Evolutionary conservation across 2,113 vertebrate species (phyloP).

Genomic region (Bubo scandiacus): DNA sequence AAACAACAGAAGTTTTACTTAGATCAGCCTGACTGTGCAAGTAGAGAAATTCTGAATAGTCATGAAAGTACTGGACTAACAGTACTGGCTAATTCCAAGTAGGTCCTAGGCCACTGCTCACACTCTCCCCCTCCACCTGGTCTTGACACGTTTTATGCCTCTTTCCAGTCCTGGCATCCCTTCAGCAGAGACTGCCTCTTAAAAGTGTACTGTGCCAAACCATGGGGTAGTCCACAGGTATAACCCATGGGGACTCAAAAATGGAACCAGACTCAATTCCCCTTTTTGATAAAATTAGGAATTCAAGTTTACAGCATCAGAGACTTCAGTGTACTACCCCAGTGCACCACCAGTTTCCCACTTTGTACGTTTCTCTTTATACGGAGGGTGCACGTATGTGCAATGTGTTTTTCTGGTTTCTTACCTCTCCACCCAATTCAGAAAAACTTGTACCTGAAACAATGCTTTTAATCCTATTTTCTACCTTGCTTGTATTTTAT

Average conservation of each 20-base stretch:
- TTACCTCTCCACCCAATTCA: slow-evolving; percentile 25
- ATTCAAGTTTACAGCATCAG: slow-evolving; percentile 49
- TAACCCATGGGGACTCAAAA: neutral
- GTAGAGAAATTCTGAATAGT: neutral
- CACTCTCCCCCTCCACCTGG: neutral
- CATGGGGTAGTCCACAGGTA: neutral
- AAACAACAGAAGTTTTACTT: neutral
- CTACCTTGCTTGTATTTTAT: slow-evolving; percentile 67
- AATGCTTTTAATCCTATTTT: slow-evolving; percentile 63
- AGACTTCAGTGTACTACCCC: neutral
- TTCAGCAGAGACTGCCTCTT: slow-evolving; percentile 57
- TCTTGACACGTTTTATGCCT: neutral
- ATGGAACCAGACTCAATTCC: neutral
- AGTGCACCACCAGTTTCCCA: slow-evolving; percentile 23
- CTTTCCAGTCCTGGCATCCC: neutral
- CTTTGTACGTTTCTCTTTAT: slow-evolving; percentile 59
- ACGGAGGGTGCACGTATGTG: slow-evolving; percentile 14
- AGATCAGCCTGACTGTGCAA: neutral
- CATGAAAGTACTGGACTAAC: neutral
- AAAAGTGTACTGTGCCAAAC: slow-evolving; percentile 57
- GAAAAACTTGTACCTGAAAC: slow-evolving; percentile 37
- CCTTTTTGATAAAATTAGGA: slow-evolving; percentile 53
- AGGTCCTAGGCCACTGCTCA: neutral
- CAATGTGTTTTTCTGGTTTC: slow-evolving; percentile 52
- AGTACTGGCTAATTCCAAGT: neutral